Base-by-base conservation (phyloP, 2,113 vertebrate species). In the Zosterops hypoxanthus region DNA sequence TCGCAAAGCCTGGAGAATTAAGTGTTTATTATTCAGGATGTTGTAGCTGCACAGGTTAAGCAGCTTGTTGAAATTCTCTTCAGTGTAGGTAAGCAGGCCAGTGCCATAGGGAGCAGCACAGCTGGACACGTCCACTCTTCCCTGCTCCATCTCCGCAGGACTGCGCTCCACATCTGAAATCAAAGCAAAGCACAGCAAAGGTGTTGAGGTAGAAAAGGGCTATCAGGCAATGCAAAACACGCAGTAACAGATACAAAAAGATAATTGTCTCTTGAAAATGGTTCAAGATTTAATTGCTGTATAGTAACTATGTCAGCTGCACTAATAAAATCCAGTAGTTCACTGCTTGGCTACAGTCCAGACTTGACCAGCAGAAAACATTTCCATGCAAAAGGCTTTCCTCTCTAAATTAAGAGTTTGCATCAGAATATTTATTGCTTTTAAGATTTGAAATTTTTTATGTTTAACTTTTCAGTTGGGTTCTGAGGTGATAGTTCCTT, bases 11-110 rank as follows among this genome's bases (percentile, higher is more conserved):
- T 92, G 94, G 28, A 98, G 90, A 92, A 99, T 97, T 39, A 7
- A 49, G 11, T 96, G 78, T 86, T 90, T 96, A 86, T 97, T 99
- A 93, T 99, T 99, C 70, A 95, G 68, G 31, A 98, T 92, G 57
- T 99, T 99, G 82, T 98, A 99, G 52, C 53, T 84, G 3, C 98
- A 95, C 85, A 99, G 95, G 20, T 84, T 89, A n/a, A 98, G 53
- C 57, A 99, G 92, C 79, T 97, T 98, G 79, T 98, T 94, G 56
- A 95, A 96, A 17, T 98, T 95, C 82, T 98, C 96, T 13, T 88
- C 87, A 8, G 97, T 96, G 36, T 98, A 99, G 0, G 98, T 98
- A 33, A 98, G 59, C 26, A 98, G 89, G 1, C 93, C 86, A 13
- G 98, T 98, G 91, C 93, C 83, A 60, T 98, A 99, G 10, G 98